Evolutionary conservation across 2,797 vertebrate genomes (phyloP).

Genomic region (Cyclura pinguis): DNA sequence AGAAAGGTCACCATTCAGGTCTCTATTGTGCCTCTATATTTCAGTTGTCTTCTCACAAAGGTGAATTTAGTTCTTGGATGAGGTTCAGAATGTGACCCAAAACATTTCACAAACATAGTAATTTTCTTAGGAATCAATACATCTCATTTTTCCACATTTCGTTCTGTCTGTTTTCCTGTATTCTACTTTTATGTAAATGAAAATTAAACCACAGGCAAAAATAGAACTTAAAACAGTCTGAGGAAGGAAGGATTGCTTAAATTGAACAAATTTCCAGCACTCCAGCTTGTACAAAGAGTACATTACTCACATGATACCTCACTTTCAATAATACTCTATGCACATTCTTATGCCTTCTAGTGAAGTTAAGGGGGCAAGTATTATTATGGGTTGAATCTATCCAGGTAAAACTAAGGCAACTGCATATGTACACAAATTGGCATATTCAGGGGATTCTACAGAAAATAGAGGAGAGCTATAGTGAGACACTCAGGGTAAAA

Average conservation of each 20-base stretch:
- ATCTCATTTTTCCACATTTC: too few species aligned
- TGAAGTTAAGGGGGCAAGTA: neutral
- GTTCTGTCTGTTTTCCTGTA: too few species aligned
- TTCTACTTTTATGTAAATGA: too few species aligned
- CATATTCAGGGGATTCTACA: neutral
- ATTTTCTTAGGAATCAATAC: too few species aligned
- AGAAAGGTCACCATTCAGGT: too few species aligned
- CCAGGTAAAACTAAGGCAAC: neutral
- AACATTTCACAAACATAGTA: too few species aligned
- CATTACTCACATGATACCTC: neutral
- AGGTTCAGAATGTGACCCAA: too few species aligned
- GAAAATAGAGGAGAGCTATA: neutral
- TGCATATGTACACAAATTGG: neutral
- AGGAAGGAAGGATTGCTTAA: neutral
- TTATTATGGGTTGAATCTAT: neutral
- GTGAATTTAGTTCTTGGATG: too few species aligned
- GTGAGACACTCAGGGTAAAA: neutral
- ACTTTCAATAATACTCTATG: neutral
- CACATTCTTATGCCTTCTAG: neutral
- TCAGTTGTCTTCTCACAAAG: too few species aligned
- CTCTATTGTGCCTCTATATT: too few species aligned
- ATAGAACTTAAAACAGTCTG: too few species aligned
- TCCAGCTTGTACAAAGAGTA: neutral
- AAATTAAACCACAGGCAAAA: too few species aligned
- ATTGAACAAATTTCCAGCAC: neutral